Evolutionary conservation across 1,140 invertebrate genomes (phyloP), one percentile per base, ranked within the genome.

Genomic region (Leptestheria dahalacensis): DNA sequence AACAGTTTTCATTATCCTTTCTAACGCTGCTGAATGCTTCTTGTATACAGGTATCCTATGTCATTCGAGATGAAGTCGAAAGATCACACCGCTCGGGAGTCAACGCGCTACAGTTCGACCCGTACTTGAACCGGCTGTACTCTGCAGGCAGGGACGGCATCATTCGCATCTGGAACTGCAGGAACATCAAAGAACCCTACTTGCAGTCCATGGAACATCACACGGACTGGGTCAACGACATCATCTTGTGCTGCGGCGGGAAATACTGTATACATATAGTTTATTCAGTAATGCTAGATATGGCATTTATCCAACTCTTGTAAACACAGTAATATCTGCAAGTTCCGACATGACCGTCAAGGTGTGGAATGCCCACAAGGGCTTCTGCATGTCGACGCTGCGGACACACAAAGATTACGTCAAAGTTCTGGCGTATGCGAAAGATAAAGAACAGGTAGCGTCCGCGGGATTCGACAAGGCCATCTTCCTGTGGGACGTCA

Each of bases 141-240:
- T 94, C 95, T 1, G 96, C 95, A 61, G 95, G 94, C n/a, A 78
- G 94, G 62, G 97, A 99, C 76, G 92, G 92, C 48, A 96, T 98
- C 64, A 97, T 99, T 67, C 79, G 97, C 57, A 94, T 97, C 70
- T 98, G 95, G 91, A 91, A 96, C 61, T 71, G 71, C 57, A 71
- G 70, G 61, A 73, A 71, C 59, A 73, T 77, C 55, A 79, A 86
- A 67, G 88, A 95, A 66, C 82, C 85, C 49, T 98, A 94, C 71
- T 81, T 93, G 47, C 90, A 95, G 67, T 95, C 93, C 1, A 88
- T 92, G 86, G 88, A 92, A 69, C 95, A 99, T 75, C 96, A 99
- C 69, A 98, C 94, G 18, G 96, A 99, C 73, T 99, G 96, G 96
- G 93, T 99, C 12, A 99, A 99, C 75, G 96, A 99, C 75, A 95